Percentiles rank a stretch among this genome's conserved stretches.
These are phyloP conservation scores for Agrotis ipsilon DNA, from an alignment of 2,888 invertebrate genomes.

Conservation along the genomic window DNA sequence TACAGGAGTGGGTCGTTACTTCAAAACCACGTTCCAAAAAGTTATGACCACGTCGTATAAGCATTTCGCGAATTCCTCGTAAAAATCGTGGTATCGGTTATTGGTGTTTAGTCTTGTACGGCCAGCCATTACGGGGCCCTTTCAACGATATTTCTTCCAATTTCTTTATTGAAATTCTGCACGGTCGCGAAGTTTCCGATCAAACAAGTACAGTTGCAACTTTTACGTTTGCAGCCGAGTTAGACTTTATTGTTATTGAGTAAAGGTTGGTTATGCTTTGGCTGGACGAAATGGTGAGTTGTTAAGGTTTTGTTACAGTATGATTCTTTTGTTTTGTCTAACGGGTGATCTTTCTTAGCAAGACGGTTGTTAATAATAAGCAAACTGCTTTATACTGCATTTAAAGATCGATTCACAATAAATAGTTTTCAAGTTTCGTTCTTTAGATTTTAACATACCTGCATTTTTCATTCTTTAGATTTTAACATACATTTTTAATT, in stretches of 20 bases:
- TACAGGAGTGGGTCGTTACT: slow-evolving; percentile 61
- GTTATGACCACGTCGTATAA: slow-evolving; percentile 82
- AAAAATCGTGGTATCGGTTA: slow-evolving; percentile 83
- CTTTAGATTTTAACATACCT: no score
- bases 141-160: slow-evolving; percentile 81
- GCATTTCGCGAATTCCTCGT: slow-evolving; percentile 86
- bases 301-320: slow-evolving; percentile 51
- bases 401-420: no score
- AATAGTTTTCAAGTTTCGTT: no score
- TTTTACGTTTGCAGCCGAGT: slow-evolving; percentile 37
- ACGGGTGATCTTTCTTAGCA: slow-evolving; percentile 51
- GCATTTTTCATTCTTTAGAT: no score
- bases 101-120: slow-evolving; percentile 76
- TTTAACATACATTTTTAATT: no score
- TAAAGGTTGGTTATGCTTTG: slow-evolving; percentile 56
- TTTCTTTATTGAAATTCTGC: slow-evolving; percentile 88
- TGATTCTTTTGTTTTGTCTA: slow-evolving; percentile 62
- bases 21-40: slow-evolving; percentile 73
- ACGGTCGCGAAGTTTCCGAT: slow-evolving; percentile 79
- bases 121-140: slow-evolving; percentile 74
- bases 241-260: slow-evolving; percentile 32
- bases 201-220: slow-evolving; percentile 65
- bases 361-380: slow-evolving; percentile 3
- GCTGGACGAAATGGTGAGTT: neutral
- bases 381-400: neutral